A percentile compares a stretch with the other conserved stretches of the same genome.
phyloP scores from a whole-genome alignment of 2,797 vertebrate genomes.

The Labroides dimidiatus region DNA sequence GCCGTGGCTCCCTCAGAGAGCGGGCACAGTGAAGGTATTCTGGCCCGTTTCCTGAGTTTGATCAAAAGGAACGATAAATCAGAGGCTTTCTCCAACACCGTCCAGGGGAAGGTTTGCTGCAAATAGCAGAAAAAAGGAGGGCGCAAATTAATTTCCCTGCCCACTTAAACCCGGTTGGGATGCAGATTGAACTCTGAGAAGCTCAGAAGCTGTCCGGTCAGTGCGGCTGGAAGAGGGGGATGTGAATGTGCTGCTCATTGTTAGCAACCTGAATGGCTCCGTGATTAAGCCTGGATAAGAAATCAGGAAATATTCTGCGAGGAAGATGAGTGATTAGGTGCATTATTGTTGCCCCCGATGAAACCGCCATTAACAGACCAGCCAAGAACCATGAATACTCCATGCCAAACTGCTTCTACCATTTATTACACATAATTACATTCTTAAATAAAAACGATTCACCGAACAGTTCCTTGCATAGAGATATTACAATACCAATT shows the following conservation, averaged over 20 bases:
- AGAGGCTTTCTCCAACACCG: slow-evolving; percentile 23
- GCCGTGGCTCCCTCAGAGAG: slow-evolving; percentile 53
- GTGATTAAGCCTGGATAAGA: slow-evolving; percentile 71
- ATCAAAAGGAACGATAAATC: slow-evolving; percentile 68
- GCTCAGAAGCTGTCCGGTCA: slow-evolving; percentile 14
- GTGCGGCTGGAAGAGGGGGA: slow-evolving; percentile 24
- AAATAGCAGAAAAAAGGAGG: slow-evolving; percentile 41
- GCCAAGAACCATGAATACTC: slow-evolving; percentile 72
- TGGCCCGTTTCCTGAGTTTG: slow-evolving; percentile 63
- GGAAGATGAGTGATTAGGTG: slow-evolving; percentile 59
- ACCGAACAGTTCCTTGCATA: slow-evolving; percentile 99
- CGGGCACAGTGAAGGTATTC: slow-evolving; percentile 61
- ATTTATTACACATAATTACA: slow-evolving; percentile 99
- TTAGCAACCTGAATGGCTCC: slow-evolving; percentile 53
- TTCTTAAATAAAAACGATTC: slow-evolving; percentile 99
- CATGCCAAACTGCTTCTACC: slow-evolving; percentile 96
- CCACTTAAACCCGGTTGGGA: slow-evolving; percentile 23
- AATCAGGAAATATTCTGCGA: slow-evolving; percentile 46
- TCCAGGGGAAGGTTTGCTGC: slow-evolving; percentile 28
- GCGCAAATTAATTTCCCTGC: slow-evolving; percentile 40
- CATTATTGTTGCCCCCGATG: slow-evolving; percentile 47
- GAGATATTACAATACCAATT: slow-evolving; percentile 99
- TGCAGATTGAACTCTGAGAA: slow-evolving; percentile 6
- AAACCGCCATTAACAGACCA: slow-evolving; percentile 61
- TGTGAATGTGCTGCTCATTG: slow-evolving; percentile 48